Conservation (phyloP, 2,797 vertebrate species). For the Odontamblyopus lacepedii region DNA sequence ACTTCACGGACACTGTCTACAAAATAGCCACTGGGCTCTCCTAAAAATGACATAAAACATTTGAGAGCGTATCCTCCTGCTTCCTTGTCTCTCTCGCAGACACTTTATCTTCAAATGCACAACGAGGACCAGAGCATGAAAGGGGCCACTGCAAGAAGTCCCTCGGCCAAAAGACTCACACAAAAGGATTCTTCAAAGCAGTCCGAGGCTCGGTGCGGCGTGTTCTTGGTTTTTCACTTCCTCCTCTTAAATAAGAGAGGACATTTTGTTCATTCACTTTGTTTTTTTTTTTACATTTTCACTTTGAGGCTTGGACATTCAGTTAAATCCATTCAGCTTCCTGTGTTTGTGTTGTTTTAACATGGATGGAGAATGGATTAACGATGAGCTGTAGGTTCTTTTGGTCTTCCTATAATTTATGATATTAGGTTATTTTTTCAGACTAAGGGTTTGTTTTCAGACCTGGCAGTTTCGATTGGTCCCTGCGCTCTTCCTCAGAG, state of each 20-base stretch:
- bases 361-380: no score
- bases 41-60: slow-evolving; percentile 56
- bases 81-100: slow-evolving; percentile 53
- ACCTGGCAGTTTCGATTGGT: no score
- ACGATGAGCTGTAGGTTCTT: no score
- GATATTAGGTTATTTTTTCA: no score
- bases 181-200: slow-evolving; percentile 17
- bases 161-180: slow-evolving; percentile 8
- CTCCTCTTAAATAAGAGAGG: slow-evolving; percentile 37
- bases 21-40: slow-evolving; percentile 23
- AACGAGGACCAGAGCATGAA: slow-evolving; percentile 51
- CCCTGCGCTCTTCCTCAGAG: no score
- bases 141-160: slow-evolving; percentile 43
- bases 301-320: neutral
- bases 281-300: neutral
- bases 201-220: slow-evolving; percentile 14
- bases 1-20: slow-evolving; percentile 32
- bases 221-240: slow-evolving; percentile 39
- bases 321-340: neutral
- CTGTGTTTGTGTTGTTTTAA: neutral
- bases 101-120: slow-evolving; percentile 63
- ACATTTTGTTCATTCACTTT: slow-evolving; percentile 34
- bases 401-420: no score
- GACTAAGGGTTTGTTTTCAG: no score
- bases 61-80: slow-evolving; percentile 53